These are phyloP conservation scores for Pseudomyrmex flavicornis DNA, from an alignment of 1,140 invertebrate species.

Conservation along the genomic window DNA sequence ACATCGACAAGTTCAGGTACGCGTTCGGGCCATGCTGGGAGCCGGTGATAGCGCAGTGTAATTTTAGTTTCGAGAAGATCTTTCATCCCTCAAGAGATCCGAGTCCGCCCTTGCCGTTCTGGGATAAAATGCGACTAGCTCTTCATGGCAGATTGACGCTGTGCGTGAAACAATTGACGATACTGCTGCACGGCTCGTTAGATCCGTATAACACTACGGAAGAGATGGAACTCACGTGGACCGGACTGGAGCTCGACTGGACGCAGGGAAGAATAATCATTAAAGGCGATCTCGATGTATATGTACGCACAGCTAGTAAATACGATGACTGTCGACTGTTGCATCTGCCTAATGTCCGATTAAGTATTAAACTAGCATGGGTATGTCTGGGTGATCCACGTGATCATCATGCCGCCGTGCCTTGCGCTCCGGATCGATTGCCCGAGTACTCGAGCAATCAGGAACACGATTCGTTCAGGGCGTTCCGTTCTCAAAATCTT, in stretches of 20 bases:
- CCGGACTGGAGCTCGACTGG: slow-evolving; percentile 96
- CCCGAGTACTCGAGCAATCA: slow-evolving; percentile 99
- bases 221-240: slow-evolving; percentile 99
- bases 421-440: slow-evolving; percentile 97
- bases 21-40: slow-evolving; percentile 99
- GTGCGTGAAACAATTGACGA: slow-evolving; percentile 93
- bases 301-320: slow-evolving; percentile 98
- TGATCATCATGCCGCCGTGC: slow-evolving; percentile 98
- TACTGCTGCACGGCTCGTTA: slow-evolving; percentile 96
- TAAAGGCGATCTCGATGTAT: slow-evolving; percentile 89
- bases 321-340: slow-evolving; percentile 98
- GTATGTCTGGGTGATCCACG: slow-evolving; percentile 96
- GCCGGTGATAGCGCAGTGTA: slow-evolving; percentile 97
- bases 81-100: slow-evolving; percentile 95
- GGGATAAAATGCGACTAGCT: slow-evolving; percentile 98
- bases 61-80: slow-evolving; percentile 95
- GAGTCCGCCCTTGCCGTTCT: slow-evolving; percentile 96
- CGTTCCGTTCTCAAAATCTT: slow-evolving; percentile 97
- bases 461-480: slow-evolving; percentile 94
- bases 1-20: slow-evolving; percentile 94
- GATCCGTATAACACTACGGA: slow-evolving; percentile 99
- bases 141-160: slow-evolving; percentile 97
- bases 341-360: slow-evolving; percentile 95
- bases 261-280: slow-evolving; percentile 91
- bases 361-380: slow-evolving; percentile 96